Conservation (phyloP, 2,797 vertebrate genomes). For the Labroides dimidiatus region DNA sequence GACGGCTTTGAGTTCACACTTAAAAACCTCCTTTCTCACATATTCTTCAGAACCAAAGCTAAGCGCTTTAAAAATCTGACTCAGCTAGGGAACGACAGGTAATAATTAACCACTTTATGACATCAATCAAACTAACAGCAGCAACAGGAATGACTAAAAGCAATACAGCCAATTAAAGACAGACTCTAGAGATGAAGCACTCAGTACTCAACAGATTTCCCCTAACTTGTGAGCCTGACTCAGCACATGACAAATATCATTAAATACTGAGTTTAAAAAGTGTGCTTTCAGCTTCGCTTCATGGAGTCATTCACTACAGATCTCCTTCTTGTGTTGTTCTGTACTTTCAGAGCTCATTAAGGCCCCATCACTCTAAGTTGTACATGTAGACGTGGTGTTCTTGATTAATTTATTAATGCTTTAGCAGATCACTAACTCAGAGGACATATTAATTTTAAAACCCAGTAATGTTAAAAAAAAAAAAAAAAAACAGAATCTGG, state of each 20-base stretch:
- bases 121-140: constrained; percentile 32
- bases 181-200: background rate
- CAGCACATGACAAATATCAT: background rate
- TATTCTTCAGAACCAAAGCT: background rate
- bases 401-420: constrained; percentile 16
- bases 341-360: constrained; percentile 22
- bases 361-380: constrained; percentile 1
- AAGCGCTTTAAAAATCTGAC: background rate
- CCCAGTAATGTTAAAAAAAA: too few species aligned
- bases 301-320: constrained; percentile 2
- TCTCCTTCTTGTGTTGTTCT: constrained; percentile 5
- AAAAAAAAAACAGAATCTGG: too few species aligned
- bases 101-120: constrained; percentile 36
- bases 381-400: constrained; percentile 1
- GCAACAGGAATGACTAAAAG: constrained; percentile 23
- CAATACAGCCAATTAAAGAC: constrained; percentile 27
- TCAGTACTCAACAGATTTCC: constrained; percentile 8
- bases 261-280: constrained; percentile 7
- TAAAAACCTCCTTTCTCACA: constrained; percentile 9
- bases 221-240: background rate
- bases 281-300: constrained; percentile 3
- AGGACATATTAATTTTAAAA: background rate
- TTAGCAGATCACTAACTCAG: background rate
- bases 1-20: background rate
- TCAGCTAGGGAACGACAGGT: constrained; percentile 21